Evolutionary conservation across 92 coral and sea anemone genomes (phyloP).

Genomic region (Phymanthus crucifer): DNA sequence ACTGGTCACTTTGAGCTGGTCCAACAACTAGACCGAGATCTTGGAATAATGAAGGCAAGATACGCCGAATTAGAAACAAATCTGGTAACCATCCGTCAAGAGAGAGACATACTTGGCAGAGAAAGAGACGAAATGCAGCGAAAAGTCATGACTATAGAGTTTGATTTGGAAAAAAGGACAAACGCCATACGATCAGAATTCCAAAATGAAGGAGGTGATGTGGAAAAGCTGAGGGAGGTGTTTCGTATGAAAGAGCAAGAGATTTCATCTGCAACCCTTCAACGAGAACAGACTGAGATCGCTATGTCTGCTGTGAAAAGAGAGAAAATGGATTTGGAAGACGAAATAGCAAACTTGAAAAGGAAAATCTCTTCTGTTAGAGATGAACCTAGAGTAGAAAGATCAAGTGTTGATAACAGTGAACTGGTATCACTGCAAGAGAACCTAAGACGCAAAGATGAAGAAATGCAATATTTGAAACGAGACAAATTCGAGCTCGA

Average conservation of each 20-base stretch:
- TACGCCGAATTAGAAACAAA: slow-evolving; percentile 60
- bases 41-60: slow-evolving; percentile 55
- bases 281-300: slow-evolving; percentile 68
- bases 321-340: slow-evolving; percentile 79
- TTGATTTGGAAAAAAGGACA: slow-evolving; percentile 37
- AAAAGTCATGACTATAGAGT: slow-evolving; percentile 53
- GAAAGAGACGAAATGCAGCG: slow-evolving; percentile 68
- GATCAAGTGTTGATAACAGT: slow-evolving; percentile 39
- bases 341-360: slow-evolving; percentile 68
- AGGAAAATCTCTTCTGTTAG: slow-evolving; percentile 23
- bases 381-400: slow-evolving; percentile 24
- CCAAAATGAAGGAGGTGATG: slow-evolving; percentile 30
- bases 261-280: slow-evolving; percentile 55
- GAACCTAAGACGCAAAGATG: slow-evolving; percentile 61
- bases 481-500: slow-evolving; percentile 72
- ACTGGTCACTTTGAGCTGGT: slow-evolving; percentile 49
- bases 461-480: slow-evolving; percentile 62
- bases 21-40: slow-evolving; percentile 63
- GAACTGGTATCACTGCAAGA: slow-evolving; percentile 60
- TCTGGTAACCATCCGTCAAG: slow-evolving; percentile 42
- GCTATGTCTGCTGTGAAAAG: slow-evolving; percentile 69
- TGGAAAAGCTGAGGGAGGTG: slow-evolving; percentile 61
- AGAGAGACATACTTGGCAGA: slow-evolving; percentile 65
- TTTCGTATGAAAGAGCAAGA: slow-evolving; percentile 75
- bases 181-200: not conserved